Evolutionary conservation across 2,888 invertebrate genomes (phyloP).

Genomic region (Halictus ligatus): DNA sequence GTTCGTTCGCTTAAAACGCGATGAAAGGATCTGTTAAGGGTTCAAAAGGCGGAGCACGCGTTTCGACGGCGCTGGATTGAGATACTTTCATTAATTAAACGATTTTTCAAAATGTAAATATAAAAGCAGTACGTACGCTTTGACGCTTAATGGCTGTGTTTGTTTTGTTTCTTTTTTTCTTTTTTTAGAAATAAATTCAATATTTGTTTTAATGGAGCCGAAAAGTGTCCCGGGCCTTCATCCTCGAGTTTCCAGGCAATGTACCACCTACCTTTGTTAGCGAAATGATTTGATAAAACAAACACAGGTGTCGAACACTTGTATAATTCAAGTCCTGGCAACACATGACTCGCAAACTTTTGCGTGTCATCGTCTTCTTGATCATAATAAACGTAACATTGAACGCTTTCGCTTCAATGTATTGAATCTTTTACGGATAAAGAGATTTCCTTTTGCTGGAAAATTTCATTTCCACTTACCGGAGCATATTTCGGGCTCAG

Average conservation of each 20-base stretch:
- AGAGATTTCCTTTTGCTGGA: background rate
- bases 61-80: background rate
- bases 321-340: constrained; percentile 47
- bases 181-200: constrained; percentile 44
- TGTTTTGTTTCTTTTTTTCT: background rate
- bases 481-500: constrained; percentile 79
- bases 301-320: constrained; percentile 64
- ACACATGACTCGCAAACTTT: constrained; percentile 10
- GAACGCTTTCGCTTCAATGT: background rate
- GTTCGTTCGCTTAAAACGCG: background rate
- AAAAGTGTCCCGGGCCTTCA: constrained; percentile 30
- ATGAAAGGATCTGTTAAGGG: background rate
- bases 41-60: background rate
- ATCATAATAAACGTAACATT: constrained; percentile 8
- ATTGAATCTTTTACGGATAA: background rate
- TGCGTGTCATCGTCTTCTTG: constrained; percentile 7
- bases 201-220: constrained; percentile 15
- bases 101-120: constrained; percentile 35
- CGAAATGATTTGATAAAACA: constrained; percentile 51
- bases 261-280: constrained; percentile 43
- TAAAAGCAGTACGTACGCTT: background rate
- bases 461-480: constrained; percentile 68
- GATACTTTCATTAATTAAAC: constrained; percentile 35
- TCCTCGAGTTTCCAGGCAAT: constrained; percentile 20
- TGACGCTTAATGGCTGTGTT: constrained; percentile 16